Evolutionary conservation across 2,113 vertebrate genomes (phyloP), one percentile per base, ranked within the genome.

Genomic region (Bubo bubo): DNA sequence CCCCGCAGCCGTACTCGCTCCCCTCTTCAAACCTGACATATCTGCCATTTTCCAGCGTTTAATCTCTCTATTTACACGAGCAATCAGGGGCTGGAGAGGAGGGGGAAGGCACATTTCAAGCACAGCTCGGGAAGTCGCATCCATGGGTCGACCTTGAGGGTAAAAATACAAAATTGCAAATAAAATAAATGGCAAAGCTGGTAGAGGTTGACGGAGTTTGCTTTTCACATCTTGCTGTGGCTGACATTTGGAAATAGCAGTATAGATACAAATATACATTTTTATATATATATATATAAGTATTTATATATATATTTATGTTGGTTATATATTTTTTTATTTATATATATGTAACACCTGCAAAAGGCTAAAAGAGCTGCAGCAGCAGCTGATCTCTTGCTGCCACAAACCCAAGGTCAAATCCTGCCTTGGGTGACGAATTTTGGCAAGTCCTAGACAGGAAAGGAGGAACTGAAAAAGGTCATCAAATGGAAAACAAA

Each of bases 191-290:
- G 14, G 21, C 2, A 2, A 76, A 50, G 58, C 28, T 21, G 47
- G 28, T 2, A 35, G n/a, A 0, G 6, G 56, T 9, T 1, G 4
- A 27, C 1, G 0, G 59, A 60, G 52, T 88, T 85, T 50, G 56
- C 37, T 79, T 64, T 80, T 41, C 50, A 20, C 19, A 6, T 43
- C 52, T 34, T 43, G 45, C 43, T 14, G 41, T 14, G 32, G 50
- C 14, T 67, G 66, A 32, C 28, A 24, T 20, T 62, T 39, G 35
- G 73, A 83, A 68, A 85, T 24, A 62, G 47, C 21, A 34, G 16
- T 9, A 66, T 6, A 52, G 34, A 37, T 37, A 68, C 8, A 34
- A 82, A 72, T 27, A 59, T 7, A 32, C 14, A 10, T 59, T 52
- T 43, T 35, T 26, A 11, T 37, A 16, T 22, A 27, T 8, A 7